These are phyloP conservation scores for Cricetomys ansorgei DNA, from an alignment of 2,113 vertebrate genomes.

Conservation along the genomic window DNA sequence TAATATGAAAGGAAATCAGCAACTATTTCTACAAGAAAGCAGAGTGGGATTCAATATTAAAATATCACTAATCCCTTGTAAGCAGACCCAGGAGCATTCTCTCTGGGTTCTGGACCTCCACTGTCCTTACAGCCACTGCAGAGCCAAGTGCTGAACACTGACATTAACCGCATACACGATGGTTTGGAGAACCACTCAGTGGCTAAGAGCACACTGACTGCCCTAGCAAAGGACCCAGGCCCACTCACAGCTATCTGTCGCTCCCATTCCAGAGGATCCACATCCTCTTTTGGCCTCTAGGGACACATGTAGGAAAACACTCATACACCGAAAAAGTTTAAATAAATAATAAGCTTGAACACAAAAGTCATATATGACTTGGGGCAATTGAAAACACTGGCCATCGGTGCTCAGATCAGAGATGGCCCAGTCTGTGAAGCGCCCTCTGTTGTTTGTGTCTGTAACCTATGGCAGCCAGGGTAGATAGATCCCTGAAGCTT, in stretches of 20 bases:
- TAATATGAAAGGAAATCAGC: slow-evolving; percentile 30
- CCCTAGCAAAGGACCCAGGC: not conserved
- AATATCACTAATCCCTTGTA: not conserved
- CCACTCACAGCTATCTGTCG: not conserved
- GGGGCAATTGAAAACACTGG: not conserved
- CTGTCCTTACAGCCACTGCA: not conserved
- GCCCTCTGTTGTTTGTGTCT: not conserved
- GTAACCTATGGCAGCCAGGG: no score
- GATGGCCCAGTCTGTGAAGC: not conserved
- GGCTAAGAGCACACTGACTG: not conserved
- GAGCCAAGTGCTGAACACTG: not conserved
- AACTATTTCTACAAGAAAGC: not conserved
- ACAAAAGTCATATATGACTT: not conserved
- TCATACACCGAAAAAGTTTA: not conserved
- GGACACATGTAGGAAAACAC: not conserved
- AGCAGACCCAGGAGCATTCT: not conserved
- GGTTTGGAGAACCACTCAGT: not conserved
- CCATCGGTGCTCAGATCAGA: not conserved
- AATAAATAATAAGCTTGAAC: not conserved
- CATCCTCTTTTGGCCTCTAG: not conserved
- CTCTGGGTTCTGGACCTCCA: not conserved
- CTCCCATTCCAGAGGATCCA: not conserved
- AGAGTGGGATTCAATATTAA: not conserved
- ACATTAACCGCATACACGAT: not conserved
- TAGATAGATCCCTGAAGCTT: not conserved